These are phyloP conservation scores for Bemisia tabaci DNA, from an alignment of 1,140 invertebrate genomes.

Conservation along the genomic window DNA sequence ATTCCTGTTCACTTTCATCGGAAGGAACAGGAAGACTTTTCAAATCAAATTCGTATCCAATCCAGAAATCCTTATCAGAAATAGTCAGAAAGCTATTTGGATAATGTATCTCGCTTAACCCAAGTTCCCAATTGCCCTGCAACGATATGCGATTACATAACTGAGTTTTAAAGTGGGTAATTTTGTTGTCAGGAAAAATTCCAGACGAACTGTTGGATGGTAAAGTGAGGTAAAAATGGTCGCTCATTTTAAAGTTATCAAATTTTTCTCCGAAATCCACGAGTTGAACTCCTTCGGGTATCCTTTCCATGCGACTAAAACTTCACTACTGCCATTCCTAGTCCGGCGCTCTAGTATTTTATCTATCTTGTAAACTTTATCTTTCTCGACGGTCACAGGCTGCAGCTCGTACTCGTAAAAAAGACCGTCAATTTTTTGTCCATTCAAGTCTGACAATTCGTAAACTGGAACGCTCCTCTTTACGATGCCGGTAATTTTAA, in stretches of 20 bases:
- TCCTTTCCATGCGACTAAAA: too few relatives aligned
- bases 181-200: too few relatives aligned
- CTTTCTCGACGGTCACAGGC: slow-evolving; percentile 11
- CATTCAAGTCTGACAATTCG: slow-evolving; percentile 24
- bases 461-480: slow-evolving; percentile 21
- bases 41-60: too few relatives aligned
- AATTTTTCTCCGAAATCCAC: not conserved
- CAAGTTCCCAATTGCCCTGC: not conserved
- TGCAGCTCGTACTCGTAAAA: slow-evolving; percentile 25
- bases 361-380: not conserved
- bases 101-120: not conserved
- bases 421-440: slow-evolving; percentile 22
- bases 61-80: too few relatives aligned
- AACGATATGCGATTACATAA: not conserved
- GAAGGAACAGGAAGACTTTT: too few relatives aligned
- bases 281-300: too few relatives aligned
- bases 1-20: too few relatives aligned
- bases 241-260: not conserved
- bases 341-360: not conserved
- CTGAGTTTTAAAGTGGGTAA: too few relatives aligned
- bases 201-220: too few relatives aligned
- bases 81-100: not conserved
- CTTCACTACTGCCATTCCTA: not conserved
- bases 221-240: not conserved
- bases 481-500: slow-evolving; percentile 25